phyloP scores from a whole-genome alignment of 2,113 vertebrate genomes.

The zebrafish (Danio rerio) region DNA sequence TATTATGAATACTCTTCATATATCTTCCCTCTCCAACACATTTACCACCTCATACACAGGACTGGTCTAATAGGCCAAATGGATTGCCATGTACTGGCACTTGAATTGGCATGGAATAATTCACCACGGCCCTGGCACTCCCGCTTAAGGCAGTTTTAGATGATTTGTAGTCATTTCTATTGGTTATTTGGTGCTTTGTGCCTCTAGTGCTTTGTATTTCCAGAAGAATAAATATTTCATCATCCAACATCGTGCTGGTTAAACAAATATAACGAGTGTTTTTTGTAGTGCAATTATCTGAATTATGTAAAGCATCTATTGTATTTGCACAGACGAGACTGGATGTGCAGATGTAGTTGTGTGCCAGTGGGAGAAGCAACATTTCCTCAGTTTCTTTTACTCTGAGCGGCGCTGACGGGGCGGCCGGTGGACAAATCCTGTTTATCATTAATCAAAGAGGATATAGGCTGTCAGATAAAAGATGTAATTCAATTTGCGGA shows the following conservation, averaged over 20 bases:
- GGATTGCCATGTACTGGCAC: conserved; percentile 3
- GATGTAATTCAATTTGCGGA: conserved; percentile 33
- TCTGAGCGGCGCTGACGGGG: background rate
- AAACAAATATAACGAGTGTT: conserved; percentile 4
- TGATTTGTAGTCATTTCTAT: conserved; percentile 13
- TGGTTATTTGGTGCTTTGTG: conserved; percentile 7
- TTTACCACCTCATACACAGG: conserved; percentile 13
- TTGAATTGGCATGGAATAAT: conserved; percentile 18
- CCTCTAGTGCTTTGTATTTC: conserved; percentile 5
- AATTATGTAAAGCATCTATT: conserved; percentile 41
- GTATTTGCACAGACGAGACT: conserved; percentile 2
- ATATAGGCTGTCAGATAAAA: conserved; percentile 45
- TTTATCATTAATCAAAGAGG: conserved; percentile 33
- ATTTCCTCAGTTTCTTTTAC: background rate
- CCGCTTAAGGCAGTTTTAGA: background rate
- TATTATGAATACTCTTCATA: conserved; percentile 17
- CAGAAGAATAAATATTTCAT: conserved; percentile 21
- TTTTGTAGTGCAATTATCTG: conserved; percentile 17
- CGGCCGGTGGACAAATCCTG: background rate
- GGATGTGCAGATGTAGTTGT: background rate
- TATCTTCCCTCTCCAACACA: background rate
- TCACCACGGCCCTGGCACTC: background rate
- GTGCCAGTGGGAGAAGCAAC: background rate
- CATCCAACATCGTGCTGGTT: conserved; percentile 11
- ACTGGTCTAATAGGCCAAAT: background rate